Conservation (phyloP, 2,888 invertebrate genomes). For the Miltochrista miniata region DNA sequence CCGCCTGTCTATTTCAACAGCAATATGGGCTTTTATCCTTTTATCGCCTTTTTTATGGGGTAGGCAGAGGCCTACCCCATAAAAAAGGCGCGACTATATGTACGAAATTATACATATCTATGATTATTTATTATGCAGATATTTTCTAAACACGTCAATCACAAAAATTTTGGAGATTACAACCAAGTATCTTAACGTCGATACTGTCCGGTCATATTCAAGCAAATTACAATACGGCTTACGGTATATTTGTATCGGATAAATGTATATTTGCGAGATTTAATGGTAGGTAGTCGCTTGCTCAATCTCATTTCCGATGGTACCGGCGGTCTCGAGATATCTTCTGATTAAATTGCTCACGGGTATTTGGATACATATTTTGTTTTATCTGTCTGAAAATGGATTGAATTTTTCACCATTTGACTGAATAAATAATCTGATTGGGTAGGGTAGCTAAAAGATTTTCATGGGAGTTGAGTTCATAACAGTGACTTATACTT, state of each 20-base stretch:
- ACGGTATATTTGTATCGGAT: conserved; percentile 10
- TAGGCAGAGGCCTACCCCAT: no score
- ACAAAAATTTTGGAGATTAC: conserved; percentile 1
- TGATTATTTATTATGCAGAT: no score
- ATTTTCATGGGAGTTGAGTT: no score
- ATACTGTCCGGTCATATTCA: conserved; percentile 11
- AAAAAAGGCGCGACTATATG: no score
- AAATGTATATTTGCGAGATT: conserved; percentile 14
- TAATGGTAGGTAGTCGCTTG: conserved; percentile 23
- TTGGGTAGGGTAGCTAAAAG: no score
- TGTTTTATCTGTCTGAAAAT: conserved; percentile 9
- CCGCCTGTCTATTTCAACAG: no score
- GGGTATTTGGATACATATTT: conserved; percentile 22
- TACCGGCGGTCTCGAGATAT: conserved; percentile 24
- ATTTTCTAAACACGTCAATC: no score
- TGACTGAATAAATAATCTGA: background rate
- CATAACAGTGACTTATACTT: no score
- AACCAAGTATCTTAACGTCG: conserved; percentile 9
- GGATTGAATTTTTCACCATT: background rate
- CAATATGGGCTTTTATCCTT: no score
- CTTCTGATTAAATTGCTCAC: conserved; percentile 27
- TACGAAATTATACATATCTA: no score
- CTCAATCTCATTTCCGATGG: conserved; percentile 33
- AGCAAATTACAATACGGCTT: conserved; percentile 13
- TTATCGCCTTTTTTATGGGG: no score